phyloP scores from a whole-genome alignment of 1,140 invertebrate species.

The Macrocentrus cingulum region DNA sequence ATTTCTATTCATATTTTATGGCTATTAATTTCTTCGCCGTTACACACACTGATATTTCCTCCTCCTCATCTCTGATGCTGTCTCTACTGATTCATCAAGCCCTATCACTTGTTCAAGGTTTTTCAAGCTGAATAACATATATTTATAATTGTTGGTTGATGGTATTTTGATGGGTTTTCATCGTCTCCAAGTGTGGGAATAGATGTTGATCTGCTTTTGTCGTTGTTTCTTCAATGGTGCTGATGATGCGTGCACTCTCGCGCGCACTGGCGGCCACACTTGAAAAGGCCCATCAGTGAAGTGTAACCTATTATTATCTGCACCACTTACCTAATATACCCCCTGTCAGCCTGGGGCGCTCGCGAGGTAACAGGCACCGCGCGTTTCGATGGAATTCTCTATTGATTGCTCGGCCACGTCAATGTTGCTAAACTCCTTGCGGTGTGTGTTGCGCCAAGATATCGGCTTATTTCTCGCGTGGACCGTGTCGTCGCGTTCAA shows the following conservation, averaged over 20 bases:
- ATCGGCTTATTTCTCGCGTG: conserved; percentile 25
- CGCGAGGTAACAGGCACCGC: conserved; percentile 44
- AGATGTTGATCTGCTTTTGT: too few relatives aligned
- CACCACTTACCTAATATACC: conserved; percentile 58
- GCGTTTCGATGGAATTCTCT: conserved; percentile 44
- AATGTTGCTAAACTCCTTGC: too few relatives aligned
- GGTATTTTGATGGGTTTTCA: too few relatives aligned
- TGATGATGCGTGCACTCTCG: too few relatives aligned
- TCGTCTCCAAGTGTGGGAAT: too few relatives aligned
- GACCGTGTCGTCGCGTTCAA: conserved; percentile 32
- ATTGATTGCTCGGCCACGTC: too few relatives aligned
- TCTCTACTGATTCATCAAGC: not conserved
- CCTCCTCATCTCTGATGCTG: not conserved
- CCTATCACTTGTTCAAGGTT: too few relatives aligned
- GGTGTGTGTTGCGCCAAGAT: not conserved
- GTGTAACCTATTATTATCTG: conserved; percentile 61
- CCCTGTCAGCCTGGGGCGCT: conserved; percentile 51
- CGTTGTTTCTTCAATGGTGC: too few relatives aligned
- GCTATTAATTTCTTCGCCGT: conserved; percentile 62
- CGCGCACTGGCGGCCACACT: too few relatives aligned
- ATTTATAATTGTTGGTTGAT: too few relatives aligned
- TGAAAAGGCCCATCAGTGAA: conserved; percentile 51
- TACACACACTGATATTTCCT: conserved; percentile 35
- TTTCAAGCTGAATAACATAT: too few relatives aligned
- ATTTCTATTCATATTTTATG: conserved; percentile 63